Evolutionary conservation across 2,888 invertebrate genomes (phyloP).

Genomic region (Patella depressa): DNA sequence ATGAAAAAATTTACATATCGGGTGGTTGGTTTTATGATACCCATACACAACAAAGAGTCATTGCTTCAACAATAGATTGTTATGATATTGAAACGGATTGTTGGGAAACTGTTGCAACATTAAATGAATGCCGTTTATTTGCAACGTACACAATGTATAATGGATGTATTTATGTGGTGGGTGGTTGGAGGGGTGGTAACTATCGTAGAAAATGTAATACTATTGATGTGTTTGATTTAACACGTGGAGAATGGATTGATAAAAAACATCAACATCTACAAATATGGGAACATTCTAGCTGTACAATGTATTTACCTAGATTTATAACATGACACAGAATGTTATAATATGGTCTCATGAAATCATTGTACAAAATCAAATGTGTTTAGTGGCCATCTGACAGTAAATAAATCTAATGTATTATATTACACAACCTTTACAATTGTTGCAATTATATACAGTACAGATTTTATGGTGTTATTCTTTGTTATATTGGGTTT

Average conservation of each 20-base stretch:
- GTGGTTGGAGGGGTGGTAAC: constrained; percentile 80
- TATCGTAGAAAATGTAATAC: constrained; percentile 79
- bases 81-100: constrained; percentile 76
- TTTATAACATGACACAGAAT: constrained; percentile 13
- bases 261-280: constrained; percentile 79
- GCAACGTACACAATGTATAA: constrained; percentile 79
- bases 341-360: not conserved
- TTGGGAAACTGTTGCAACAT: constrained; percentile 77
- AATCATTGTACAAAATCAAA: no score
- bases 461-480: no score
- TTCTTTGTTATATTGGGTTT: no score
- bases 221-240: constrained; percentile 79
- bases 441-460: no score
- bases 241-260: constrained; percentile 76
- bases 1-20: constrained; percentile 51
- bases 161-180: constrained; percentile 79
- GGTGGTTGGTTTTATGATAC: constrained; percentile 72
- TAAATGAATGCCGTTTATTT: constrained; percentile 80
- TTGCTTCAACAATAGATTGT: constrained; percentile 78
- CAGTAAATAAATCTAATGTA: no score
- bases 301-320: constrained; percentile 78
- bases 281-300: constrained; percentile 82
- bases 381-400: no score
- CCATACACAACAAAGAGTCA: constrained; percentile 73
- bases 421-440: no score